Percentiles rank a stretch among this genome's conserved stretches.
Evolutionary conservation across 2,888 invertebrate genomes (phyloP).

Genomic region (Oithona nana): DNA sequence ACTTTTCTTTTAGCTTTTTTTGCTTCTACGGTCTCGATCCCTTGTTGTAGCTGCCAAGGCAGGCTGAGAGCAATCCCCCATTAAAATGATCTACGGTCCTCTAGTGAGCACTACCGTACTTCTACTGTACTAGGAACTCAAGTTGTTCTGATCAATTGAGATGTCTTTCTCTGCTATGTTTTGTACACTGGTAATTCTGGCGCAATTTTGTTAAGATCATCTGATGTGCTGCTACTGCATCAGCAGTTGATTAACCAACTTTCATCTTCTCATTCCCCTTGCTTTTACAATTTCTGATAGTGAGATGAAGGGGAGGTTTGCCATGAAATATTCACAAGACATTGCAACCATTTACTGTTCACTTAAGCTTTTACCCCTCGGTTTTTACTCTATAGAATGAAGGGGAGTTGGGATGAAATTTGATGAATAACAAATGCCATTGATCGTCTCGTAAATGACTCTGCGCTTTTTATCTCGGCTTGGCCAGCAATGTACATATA

Average conservation of each 20-base stretch:
- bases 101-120: no score
- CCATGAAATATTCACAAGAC: neutral
- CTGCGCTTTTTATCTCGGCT: neutral
- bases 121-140: no score
- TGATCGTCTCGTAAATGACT: neutral
- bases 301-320: neutral
- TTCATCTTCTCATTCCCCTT: no score
- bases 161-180: neutral
- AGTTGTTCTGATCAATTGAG: neutral
- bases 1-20: no score
- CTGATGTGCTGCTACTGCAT: no score
- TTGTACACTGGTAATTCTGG: no score
- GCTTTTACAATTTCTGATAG: no score
- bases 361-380: neutral
- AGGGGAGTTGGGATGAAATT: neutral
- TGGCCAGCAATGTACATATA: neutral
- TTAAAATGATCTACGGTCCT: neutral
- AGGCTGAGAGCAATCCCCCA: neutral
- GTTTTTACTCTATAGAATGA: no score
- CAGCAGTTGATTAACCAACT: no score
- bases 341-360: neutral
- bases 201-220: no score
- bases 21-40: no score
- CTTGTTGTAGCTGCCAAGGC: no score
- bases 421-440: neutral